A percentile compares a stretch with the other conserved stretches of the same genome.
Conservation (phyloP, 2,113 vertebrate species). For the Acrocephalus arundinaceus region DNA sequence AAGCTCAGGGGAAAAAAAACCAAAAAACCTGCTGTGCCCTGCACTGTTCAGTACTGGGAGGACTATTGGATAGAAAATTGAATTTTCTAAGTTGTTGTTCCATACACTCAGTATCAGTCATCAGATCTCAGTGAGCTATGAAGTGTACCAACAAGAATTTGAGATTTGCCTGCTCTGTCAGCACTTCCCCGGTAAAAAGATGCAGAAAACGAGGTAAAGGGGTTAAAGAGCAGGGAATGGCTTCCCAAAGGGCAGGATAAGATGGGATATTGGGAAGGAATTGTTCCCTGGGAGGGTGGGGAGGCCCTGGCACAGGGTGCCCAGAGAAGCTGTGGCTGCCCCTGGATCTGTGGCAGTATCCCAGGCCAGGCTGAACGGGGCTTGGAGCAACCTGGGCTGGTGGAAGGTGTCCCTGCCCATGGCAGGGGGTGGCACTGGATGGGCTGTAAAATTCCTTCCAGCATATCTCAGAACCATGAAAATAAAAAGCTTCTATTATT, state of each 20-base stretch:
- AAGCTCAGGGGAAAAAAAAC: no score
- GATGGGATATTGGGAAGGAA: not conserved
- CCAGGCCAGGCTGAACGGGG: rapidly evolving
- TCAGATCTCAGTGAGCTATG: no score
- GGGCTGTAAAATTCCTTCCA: not conserved
- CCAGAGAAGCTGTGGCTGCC: not conserved
- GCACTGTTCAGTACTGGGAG: no score
- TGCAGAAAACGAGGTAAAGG: no score
- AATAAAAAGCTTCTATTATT: not conserved
- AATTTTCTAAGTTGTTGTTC: no score
- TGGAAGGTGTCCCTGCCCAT: not conserved
- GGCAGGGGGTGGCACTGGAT: not conserved
- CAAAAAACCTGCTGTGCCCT: no score
- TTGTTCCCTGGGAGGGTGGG: not conserved
- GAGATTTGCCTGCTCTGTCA: no score
- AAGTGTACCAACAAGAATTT: no score
- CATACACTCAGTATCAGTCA: no score
- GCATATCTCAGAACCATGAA: not conserved
- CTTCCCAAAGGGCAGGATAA: not conserved
- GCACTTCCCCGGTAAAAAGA: no score
- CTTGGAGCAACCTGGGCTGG: rapidly evolving
- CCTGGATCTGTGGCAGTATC: not conserved
- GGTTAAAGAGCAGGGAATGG: not conserved
- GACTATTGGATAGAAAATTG: no score
- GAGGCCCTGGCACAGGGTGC: not conserved